Base-by-base conservation (phyloP, 2,888 invertebrate genomes). In the Standfussiana lucernea region DNA sequence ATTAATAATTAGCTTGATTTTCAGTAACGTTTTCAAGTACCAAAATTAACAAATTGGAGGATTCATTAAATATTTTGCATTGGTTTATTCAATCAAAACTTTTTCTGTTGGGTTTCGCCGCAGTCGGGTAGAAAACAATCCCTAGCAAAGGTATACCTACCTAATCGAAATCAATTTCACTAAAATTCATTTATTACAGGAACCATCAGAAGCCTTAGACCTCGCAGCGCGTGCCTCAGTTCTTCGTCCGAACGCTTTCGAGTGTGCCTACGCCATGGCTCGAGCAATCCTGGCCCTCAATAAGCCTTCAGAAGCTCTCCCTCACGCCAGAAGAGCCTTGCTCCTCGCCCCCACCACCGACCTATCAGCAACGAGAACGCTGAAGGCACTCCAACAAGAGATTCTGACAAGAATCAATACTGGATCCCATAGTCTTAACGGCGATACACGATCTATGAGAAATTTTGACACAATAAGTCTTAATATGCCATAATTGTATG, bases 201-300 rank as follows among this genome's bases (percentile, higher is more conserved):
- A 98, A 97, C 97, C 97, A 91, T 97, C 98, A 85, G 98, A 98
- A 95, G 99, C 99, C 1, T 97, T 99, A 89, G 99, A 99, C 91
- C 97, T 99, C 86, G 99, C 99, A 15, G 98, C 98, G 53, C 98
- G 99, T 92, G 99, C 99, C 0, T 97, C 99, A 53, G 97, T 97
- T 68, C 97, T 99, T 80, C 98, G 98, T 86, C 98, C 99, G 3
- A 98, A 98, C 92, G 99, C 99, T 6, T 99, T 98, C 92, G 99
- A 99, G 95, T 99, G 99, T 10, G 99, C 98, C 89, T 99, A 99
- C 94, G 99, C 99, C 7, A 97, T 99, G 92, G 98, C 99, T 0
- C 98, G 99, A 91, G 99, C 99, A 13, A 98, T 98, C 82, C 97
- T 99, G 82, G 99, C 99, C 76, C 96, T 98, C 72, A 98, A 97